Percentiles rank a stretch among this genome's conserved stretches.
phyloP scores from a whole-genome alignment of 1,140 invertebrate species.

The Drosophila chauvacae region DNA sequence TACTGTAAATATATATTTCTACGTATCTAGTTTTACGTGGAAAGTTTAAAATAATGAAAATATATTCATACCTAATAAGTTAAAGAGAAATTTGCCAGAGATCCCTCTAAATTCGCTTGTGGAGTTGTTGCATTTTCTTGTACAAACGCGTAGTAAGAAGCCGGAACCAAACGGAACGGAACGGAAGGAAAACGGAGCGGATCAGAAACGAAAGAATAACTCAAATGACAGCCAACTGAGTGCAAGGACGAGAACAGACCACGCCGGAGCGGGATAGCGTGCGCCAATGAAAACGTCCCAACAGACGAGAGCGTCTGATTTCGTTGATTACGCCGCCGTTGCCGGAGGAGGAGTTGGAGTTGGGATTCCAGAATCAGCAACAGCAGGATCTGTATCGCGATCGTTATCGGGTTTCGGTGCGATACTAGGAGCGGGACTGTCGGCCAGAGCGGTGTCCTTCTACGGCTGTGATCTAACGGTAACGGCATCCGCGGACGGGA shows the following conservation, averaged over 20 bases:
- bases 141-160: conserved; percentile 61
- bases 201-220: conserved; percentile 1
- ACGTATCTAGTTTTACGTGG: conserved; percentile 47
- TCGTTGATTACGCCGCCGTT: conserved; percentile 73
- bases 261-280: conserved; percentile 63
- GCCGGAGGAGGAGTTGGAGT: conserved; percentile 42
- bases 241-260: conserved; percentile 28
- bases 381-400: conserved; percentile 6
- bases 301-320: conserved; percentile 70
- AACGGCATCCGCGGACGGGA: conserved; percentile 30
- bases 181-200: neutral
- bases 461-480: conserved; percentile 65
- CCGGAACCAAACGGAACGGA: conserved; percentile 3
- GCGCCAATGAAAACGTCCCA: conserved; percentile 80
- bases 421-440: conserved; percentile 29
- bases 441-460: conserved; percentile 39
- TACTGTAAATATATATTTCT: conserved; percentile 67
- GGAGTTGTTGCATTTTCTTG: conserved; percentile 32
- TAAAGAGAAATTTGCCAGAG: conserved; percentile 15
- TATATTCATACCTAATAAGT: neutral
- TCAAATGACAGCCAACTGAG: conserved; percentile 21
- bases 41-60: conserved; percentile 17
- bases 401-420: conserved; percentile 21
- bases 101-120: conserved; percentile 5
- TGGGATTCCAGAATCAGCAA: conserved; percentile 13